Evolutionary conservation across 2,888 invertebrate species (phyloP).

Genomic region (Tachina lurida): DNA sequence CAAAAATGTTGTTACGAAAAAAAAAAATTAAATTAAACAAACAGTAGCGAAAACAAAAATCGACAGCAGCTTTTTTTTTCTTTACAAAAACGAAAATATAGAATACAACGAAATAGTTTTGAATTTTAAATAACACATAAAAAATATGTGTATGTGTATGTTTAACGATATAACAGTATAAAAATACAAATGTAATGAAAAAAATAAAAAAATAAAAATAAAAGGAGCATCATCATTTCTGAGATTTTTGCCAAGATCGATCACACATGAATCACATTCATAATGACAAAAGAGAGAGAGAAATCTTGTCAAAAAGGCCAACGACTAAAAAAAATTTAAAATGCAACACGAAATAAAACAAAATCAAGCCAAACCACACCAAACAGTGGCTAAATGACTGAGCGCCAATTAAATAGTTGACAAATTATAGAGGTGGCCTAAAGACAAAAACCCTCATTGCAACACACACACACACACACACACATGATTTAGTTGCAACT

Average conservation of each 20-base stretch:
- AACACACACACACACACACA: conserved; percentile 18
- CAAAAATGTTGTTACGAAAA: conserved; percentile 64
- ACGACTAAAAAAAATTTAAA: not conserved
- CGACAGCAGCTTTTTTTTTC: conserved; percentile 41
- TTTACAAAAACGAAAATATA: conserved; percentile 16
- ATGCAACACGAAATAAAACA: conserved; percentile 26
- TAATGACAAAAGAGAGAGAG: conserved; percentile 44
- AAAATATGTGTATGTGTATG: no score
- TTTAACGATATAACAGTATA: no score
- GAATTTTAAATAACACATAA: conserved; percentile 8
- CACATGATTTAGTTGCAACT: conserved; percentile 73
- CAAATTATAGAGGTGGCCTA: conserved; percentile 75
- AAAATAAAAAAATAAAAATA: not conserved
- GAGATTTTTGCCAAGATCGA: conserved; percentile 67
- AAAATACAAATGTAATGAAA: not conserved
- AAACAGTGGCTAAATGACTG: conserved; percentile 72
- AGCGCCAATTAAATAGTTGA: conserved; percentile 79
- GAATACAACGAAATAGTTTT: conserved; percentile 43
- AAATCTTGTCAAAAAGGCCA: conserved; percentile 36
- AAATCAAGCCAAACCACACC: conserved; percentile 64
- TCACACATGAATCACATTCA: conserved; percentile 71
- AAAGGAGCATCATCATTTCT: conserved; percentile 61
- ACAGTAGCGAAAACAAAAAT: conserved; percentile 36
- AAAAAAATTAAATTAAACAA: conserved; percentile 49
- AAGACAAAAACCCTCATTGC: conserved; percentile 65